Evolutionary conservation across 2,888 invertebrate genomes (phyloP).

Genomic region (Pasiphila rectangulata): DNA sequence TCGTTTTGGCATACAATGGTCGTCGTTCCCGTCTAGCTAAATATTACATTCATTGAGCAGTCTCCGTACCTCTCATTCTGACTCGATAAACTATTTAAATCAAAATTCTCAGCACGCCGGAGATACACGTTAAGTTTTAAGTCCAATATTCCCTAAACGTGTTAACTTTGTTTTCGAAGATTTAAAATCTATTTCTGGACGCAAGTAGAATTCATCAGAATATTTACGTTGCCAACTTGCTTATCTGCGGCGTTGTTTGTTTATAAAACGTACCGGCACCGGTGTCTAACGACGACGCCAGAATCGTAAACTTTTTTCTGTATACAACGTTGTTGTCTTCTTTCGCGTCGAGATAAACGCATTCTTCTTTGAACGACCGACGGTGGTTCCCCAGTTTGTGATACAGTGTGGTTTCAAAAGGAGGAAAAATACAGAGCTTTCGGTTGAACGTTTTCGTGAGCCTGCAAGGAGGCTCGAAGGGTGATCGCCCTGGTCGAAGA

Average conservation of each 20-base stretch:
- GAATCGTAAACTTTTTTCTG: conserved; percentile 46
- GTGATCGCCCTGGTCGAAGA: conserved; percentile 38
- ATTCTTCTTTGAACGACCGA: conserved; percentile 20
- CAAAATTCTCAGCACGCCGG: conserved; percentile 27
- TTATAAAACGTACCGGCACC: conserved; percentile 51
- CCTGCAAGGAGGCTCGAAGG: conserved; percentile 49
- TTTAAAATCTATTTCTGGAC: conserved; percentile 42
- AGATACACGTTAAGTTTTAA: conserved; percentile 33
- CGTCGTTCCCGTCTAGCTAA: conserved; percentile 40
- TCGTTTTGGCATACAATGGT: conserved; percentile 36
- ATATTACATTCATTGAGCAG: conserved; percentile 52
- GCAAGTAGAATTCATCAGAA: conserved; percentile 40
- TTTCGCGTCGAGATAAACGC: conserved; percentile 28
- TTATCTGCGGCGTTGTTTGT: conserved; percentile 59
- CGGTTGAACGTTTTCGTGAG: conserved; percentile 68
- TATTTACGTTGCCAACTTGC: conserved; percentile 52
- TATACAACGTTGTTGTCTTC: conserved; percentile 33
- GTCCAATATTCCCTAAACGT: conserved; percentile 33
- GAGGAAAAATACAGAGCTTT: conserved; percentile 58
- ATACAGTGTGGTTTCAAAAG: conserved; percentile 25
- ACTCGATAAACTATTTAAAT: conserved; percentile 37
- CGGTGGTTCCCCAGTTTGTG: conserved; percentile 13
- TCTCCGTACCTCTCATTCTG: conserved; percentile 36
- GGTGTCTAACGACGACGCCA: conserved; percentile 41
- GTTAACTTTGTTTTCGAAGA: conserved; percentile 29